Evolutionary conservation across 2,113 vertebrate genomes (phyloP), one percentile per base, ranked within the genome.

Genomic region (Perognathus longimembris): DNA sequence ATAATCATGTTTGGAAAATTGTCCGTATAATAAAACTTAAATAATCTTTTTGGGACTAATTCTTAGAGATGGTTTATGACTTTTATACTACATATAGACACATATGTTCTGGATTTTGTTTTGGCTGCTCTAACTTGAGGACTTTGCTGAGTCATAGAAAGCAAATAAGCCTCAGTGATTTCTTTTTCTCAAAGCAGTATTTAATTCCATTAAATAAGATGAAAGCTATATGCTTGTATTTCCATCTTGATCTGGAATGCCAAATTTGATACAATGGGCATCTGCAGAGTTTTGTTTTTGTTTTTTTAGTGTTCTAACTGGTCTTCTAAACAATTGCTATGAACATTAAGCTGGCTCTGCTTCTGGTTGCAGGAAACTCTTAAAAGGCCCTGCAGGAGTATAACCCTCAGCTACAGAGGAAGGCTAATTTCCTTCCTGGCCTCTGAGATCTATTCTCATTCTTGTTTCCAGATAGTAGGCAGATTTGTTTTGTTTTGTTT

Each of bases 11-110:
- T 89, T 82, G 76, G 36, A 32, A 85, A 88, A 36, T 54, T 0
- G 89, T 78, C 82, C 28, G 21, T 89, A 11, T 63, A 78, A 78
- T 73, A 73, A 73, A 63, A 11, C n/a, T 78, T 85, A 15, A 86
- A 54, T 54, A 18, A 26, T 91, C 17, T n/a, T 78, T 82, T 42
- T 45, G 6, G 10, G 79, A 50, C 18, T 30, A 78, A 0, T 86
- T 63, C 42, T 38, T 36, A 50, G 2, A 85, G 45, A 81, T 1
- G 71, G 30, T 64, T 7, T 0, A 12, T 69, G 34, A 67, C 38
- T 84, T 54, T 30, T 1, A 40, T 54, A 54, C 3, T 82, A 67
- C 30, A 24, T n/a, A 32, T 26, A 32, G 20, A 45, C 5, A 22
- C 30, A 32, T 20, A 38, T 78, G 32, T 63, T 85, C 26, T 81